Base-by-base conservation (phyloP, 30 jellyfish, hydroid and myxozoan genomes). In the Turritopsis dohrnii region DNA sequence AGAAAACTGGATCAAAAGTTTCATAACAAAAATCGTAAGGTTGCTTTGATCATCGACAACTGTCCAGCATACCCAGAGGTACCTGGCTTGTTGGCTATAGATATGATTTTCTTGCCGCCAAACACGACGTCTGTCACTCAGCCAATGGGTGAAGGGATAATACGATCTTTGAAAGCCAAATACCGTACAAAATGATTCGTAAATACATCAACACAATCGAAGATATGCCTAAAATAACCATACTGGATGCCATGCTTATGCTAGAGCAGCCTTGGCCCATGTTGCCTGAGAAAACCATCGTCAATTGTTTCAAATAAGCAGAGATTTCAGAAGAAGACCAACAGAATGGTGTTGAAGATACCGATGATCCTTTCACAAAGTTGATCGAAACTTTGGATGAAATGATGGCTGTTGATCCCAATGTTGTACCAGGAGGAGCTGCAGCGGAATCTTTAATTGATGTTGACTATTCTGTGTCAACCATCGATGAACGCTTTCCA, bases 21-120 rank as follows among this genome's bases (percentile, higher is more conserved):
- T 23, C 0, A 18, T 21, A 23, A 21, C 0, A 0, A 60, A 54
- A 54, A 54, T 54, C 72, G n/a, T 16, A 54, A 54, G 72, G 72
- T 54, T 54, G 72, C 72, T 54, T 54, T 54, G 19, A 54, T 54
- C 72, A 54, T 54, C 72, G 19, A 54, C 72, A 54, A 54, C 72
- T 54, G 18, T 54, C 72, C 72, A 54, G 72, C 73, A 60, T 23
- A 60, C 73, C 73, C 73, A 60, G 22, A 60, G 19, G 73, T 60
- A 20, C 81, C 71, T 72, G 66, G 28, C 71, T 89, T 79, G 81
- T 71, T 79, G 66, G 82, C 76, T 22, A 86, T 79, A 24, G 27
- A 73, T 25, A 69, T 77, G 85, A 18, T 60, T 60, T 0, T 69
- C 21, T 0, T 60, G 22, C 73, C 72, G 72, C 72, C 72, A 53